A percentile compares a stretch with the other conserved stretches of the same genome.
Conservation (phyloP, 2,888 invertebrate genomes). For the Troides oblongomaculatus region DNA sequence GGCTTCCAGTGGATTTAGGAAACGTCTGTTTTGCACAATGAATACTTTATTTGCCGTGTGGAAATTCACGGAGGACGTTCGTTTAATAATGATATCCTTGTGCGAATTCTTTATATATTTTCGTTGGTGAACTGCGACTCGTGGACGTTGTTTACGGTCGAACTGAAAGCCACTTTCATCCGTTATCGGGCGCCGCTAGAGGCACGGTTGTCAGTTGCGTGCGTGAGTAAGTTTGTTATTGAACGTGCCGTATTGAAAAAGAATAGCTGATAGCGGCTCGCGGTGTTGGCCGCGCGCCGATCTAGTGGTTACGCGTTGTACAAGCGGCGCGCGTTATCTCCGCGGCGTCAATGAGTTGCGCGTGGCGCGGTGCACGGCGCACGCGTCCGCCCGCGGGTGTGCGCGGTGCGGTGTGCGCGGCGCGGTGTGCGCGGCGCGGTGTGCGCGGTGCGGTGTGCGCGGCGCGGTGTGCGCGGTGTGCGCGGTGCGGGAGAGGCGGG, state of each 20-base stretch:
- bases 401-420: conserved; percentile 45
- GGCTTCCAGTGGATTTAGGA: conserved; percentile 45
- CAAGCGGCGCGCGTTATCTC: conserved; percentile 41
- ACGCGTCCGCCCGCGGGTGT: conserved; percentile 40
- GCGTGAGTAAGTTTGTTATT: too few relatives aligned
- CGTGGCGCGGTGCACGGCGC: conserved; percentile 43
- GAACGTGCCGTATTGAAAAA: background rate
- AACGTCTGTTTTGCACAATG: conserved; percentile 43
- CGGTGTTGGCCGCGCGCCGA: conserved; percentile 40
- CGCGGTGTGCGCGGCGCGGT: conserved; percentile 62
- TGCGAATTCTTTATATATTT: background rate
- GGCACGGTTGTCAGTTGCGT: too few relatives aligned
- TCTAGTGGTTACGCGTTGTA: conserved; percentile 52
- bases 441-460: conserved; percentile 63
- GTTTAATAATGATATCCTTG: conserved; percentile 6
- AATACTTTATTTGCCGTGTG: conserved; percentile 36
- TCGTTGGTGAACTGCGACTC: conserved; percentile 11
- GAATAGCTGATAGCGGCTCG: conserved; percentile 7
- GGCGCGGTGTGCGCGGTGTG: conserved; percentile 32
- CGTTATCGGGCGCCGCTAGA: background rate
- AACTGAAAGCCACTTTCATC: conserved; percentile 12
- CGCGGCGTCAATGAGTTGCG: conserved; percentile 60
- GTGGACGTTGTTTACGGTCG: background rate
- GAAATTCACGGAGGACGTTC: background rate
- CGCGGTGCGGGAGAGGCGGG: conserved; percentile 36